phyloP scores from a whole-genome alignment of 2,797 vertebrate genomes.

The Taenioides sp. region DNA sequence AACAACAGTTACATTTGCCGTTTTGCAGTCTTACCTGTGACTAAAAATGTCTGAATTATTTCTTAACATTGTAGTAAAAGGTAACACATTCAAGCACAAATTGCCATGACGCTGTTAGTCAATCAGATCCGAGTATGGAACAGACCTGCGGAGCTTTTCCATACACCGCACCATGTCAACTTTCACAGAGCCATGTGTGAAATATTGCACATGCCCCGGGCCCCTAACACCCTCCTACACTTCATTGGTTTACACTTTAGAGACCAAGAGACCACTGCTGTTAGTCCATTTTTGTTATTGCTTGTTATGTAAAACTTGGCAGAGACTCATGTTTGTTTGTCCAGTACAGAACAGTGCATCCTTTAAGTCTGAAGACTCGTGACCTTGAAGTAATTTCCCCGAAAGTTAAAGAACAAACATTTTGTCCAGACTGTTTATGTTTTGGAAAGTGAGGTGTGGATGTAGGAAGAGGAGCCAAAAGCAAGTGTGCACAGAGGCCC shows the following conservation, averaged over 20 bases:
- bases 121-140: too few species aligned
- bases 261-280: conserved; percentile 1
- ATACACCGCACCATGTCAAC: conserved; percentile 16
- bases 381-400: background rate
- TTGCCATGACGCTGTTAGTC: too few species aligned
- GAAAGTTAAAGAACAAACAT: conserved; percentile 21
- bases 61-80: background rate
- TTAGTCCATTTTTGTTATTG: background rate
- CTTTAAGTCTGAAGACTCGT: background rate
- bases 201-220: conserved; percentile 53
- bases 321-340: conserved; percentile 4
- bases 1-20: too few species aligned
- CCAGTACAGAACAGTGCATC: background rate
- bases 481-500: conserved; percentile 58
- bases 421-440: conserved; percentile 31
- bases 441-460: conserved; percentile 21
- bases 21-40: background rate
- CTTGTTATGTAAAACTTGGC: conserved; percentile 18
- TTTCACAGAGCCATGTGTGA: conserved; percentile 54
- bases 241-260: conserved; percentile 20
- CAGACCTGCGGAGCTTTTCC: conserved; percentile 1
- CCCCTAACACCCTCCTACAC: conserved; percentile 34
- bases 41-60: background rate
- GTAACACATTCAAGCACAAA: background rate
- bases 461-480: conserved; percentile 59